phyloP scores from a whole-genome alignment of 2,888 invertebrate genomes.

The Entomobrya multifasciata region DNA sequence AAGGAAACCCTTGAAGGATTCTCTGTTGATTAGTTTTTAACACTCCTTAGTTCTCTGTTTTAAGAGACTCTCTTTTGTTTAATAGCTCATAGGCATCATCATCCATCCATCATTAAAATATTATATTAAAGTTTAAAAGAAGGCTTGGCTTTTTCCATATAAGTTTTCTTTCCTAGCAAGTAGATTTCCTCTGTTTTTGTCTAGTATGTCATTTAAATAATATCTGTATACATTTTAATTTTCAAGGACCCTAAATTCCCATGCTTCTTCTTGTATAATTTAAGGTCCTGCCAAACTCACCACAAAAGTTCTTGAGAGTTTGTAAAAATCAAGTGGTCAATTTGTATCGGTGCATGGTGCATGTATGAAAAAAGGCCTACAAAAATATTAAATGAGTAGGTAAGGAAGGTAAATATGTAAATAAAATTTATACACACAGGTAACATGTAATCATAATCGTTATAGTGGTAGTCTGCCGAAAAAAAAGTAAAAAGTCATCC shows the following conservation, averaged over 20 bases:
- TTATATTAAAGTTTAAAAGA: too few species aligned
- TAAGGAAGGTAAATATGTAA: background rate
- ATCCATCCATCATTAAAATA: too few species aligned
- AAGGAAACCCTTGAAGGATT: too few species aligned
- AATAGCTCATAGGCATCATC: slow-evolving; percentile 9
- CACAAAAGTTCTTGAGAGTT: slow-evolving; percentile 49
- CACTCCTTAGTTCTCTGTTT: too few species aligned
- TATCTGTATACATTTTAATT: too few species aligned
- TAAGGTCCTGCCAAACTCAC: slow-evolving; percentile 17
- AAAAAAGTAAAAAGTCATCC: slow-evolving; percentile 5
- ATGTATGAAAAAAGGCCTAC: background rate
- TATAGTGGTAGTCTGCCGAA: background rate
- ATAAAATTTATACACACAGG: background rate
- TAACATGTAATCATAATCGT: background rate
- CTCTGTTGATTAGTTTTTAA: too few species aligned
- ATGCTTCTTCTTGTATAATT: background rate
- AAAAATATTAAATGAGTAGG: background rate
- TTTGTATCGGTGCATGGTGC: slow-evolving; percentile 1
- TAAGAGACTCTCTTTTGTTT: slow-evolving; percentile 21
- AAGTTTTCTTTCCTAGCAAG: background rate
- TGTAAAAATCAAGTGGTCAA: slow-evolving; percentile 39
- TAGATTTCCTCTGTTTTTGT: slow-evolving; percentile 4
- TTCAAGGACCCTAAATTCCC: slow-evolving; percentile 1
- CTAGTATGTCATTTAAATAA: too few species aligned
- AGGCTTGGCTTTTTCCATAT: slow-evolving; percentile 35